Evolutionary conservation across 2,888 invertebrate genomes (phyloP).

Genomic region (Phytoseiulus persimilis): DNA sequence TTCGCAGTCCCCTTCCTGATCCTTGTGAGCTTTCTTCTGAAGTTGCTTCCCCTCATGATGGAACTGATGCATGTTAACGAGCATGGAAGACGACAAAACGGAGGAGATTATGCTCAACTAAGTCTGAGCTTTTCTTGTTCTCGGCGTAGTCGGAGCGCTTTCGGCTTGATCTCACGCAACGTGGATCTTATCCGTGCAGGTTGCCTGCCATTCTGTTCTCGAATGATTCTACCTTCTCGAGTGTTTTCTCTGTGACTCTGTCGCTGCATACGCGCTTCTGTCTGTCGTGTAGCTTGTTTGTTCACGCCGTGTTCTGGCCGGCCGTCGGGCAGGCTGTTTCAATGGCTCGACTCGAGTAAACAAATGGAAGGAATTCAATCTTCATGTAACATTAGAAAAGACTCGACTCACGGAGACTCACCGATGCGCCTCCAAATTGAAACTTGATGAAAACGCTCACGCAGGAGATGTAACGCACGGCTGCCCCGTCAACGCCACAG

Average conservation of each 20-base stretch:
- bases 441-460: conserved; percentile 34
- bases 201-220: not conserved
- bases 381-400: not conserved
- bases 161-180: too few relatives aligned
- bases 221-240: not conserved
- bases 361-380: conserved; percentile 5
- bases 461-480: conserved; percentile 16
- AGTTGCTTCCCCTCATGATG: not conserved
- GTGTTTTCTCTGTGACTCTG: not conserved
- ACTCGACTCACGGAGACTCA: conserved; percentile 5
- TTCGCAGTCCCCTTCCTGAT: not conserved
- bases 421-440: conserved; percentile 24
- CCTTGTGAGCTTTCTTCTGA: not conserved
- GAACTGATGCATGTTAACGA: too few relatives aligned
- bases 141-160: too few relatives aligned
- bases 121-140: not conserved
- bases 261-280: not conserved
- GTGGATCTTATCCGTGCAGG: not conserved
- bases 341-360: not conserved
- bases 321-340: not conserved
- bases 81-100: too few relatives aligned
- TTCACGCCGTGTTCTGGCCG: not conserved
- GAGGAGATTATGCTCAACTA: not conserved
- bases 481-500: not conserved
- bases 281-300: not conserved